Conservation (phyloP, 2,797 vertebrate genomes). For the Dallia pectoralis region DNA sequence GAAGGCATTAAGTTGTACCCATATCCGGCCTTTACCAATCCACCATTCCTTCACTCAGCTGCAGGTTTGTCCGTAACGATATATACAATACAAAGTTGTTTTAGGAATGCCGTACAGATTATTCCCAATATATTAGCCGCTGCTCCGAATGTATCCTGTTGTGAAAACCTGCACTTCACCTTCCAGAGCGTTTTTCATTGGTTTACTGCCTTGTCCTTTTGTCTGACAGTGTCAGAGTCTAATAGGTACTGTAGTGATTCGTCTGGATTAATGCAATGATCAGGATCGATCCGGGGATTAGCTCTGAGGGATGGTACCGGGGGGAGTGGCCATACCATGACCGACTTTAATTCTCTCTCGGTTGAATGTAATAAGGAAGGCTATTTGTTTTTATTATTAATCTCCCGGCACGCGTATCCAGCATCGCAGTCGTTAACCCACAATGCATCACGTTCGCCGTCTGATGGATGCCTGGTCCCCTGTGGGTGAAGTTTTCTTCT, state of each 20-base stretch:
- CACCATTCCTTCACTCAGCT: background rate
- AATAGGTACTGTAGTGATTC: slow-evolving; percentile 35
- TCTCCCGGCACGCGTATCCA: slow-evolving; percentile 31
- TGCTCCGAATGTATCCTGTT: too few species aligned
- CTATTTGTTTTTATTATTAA: slow-evolving; percentile 36
- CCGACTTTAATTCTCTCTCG: slow-evolving; percentile 35
- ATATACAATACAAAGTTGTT: too few species aligned
- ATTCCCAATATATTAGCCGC: too few species aligned
- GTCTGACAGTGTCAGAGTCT: slow-evolving; percentile 43
- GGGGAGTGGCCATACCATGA: slow-evolving; percentile 20
- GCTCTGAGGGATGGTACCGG: slow-evolving; percentile 42
- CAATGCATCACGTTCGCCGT: background rate
- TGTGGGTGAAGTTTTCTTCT: slow-evolving; percentile 29
- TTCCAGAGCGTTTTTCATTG: slow-evolving; percentile 6
- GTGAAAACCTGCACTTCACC: too few species aligned
- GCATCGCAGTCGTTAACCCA: slow-evolving; percentile 31
- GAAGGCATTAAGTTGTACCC: too few species aligned
- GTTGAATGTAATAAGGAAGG: slow-evolving; percentile 26
- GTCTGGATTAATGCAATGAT: slow-evolving; percentile 61
- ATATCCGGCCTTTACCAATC: background rate
- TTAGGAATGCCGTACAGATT: too few species aligned
- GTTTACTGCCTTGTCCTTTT: slow-evolving; percentile 39
- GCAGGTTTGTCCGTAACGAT: too few species aligned
- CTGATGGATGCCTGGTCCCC: slow-evolving; percentile 10
- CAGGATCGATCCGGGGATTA: slow-evolving; percentile 60